Percentiles rank a stretch among this genome's conserved stretches.
These are phyloP conservation scores for Empidonax traillii DNA, from an alignment of 2,113 vertebrate genomes.

Conservation along the genomic window DNA sequence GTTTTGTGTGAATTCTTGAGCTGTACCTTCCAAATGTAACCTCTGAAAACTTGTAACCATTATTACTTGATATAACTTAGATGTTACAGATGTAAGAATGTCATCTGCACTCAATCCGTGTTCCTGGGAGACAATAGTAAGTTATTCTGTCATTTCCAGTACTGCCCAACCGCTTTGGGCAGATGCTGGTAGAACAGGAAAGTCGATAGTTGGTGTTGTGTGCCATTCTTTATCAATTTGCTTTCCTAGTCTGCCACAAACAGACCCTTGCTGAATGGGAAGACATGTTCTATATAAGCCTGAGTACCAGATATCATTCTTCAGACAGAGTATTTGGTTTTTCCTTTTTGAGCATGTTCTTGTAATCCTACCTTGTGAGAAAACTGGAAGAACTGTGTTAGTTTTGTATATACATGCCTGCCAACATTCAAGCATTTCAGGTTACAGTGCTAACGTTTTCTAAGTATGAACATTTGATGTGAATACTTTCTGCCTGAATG, in stretches of 20 bases:
- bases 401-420: neutral
- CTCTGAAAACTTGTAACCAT: neutral
- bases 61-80: neutral
- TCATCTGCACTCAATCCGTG: neutral
- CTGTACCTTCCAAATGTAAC: neutral
- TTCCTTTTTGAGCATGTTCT: neutral
- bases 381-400: neutral
- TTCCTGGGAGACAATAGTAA: neutral
- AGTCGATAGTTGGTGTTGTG: rapidly evolving
- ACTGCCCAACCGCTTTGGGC: neutral
- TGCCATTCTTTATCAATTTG: neutral
- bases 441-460: neutral
- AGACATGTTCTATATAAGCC: neutral
- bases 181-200: neutral
- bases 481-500: neutral
- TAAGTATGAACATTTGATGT: neutral
- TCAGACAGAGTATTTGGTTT: neutral
- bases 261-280: neutral
- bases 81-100: neutral
- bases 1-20: neutral
- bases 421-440: neutral
- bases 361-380: neutral
- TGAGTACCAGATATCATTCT: neutral
- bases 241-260: neutral
- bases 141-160: neutral